phyloP scores from a whole-genome alignment of 2,888 invertebrate species.

The Cephus rjabovi region DNA sequence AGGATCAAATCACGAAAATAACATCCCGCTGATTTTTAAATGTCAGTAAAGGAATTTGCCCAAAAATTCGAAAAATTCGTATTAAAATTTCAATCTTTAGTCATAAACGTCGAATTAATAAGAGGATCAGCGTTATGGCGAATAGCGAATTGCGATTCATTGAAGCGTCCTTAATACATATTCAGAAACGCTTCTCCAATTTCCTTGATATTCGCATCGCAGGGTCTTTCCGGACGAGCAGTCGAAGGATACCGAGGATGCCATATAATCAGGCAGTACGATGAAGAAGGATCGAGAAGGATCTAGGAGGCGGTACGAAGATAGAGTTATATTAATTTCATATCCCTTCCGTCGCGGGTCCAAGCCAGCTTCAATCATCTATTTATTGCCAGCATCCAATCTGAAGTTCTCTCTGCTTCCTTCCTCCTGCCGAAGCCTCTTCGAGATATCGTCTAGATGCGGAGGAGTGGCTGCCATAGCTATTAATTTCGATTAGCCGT shows the following conservation, averaged over 20 bases:
- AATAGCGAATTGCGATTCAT: slow-evolving; percentile 17
- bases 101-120: not conserved
- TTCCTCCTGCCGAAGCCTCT: slow-evolving; percentile 23
- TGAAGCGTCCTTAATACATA: slow-evolving; percentile 6
- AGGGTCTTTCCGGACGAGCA: slow-evolving; percentile 60
- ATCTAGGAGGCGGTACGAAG: slow-evolving; percentile 36
- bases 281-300: slow-evolving; percentile 35
- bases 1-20: too few species aligned
- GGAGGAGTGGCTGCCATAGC: slow-evolving; percentile 51
- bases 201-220: slow-evolving; percentile 63
- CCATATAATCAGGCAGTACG: slow-evolving; percentile 35
- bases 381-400: slow-evolving; percentile 64
- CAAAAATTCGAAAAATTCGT: not conserved
- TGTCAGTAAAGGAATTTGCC: not conserved
- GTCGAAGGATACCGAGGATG: slow-evolving; percentile 62
- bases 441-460: slow-evolving; percentile 61
- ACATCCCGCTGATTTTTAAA: not conserved
- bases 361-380: slow-evolving; percentile 55
- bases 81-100: not conserved
- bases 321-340: slow-evolving; percentile 64
- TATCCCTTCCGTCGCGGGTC: slow-evolving; percentile 57
- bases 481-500: slow-evolving; percentile 46
- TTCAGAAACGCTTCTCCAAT: slow-evolving; percentile 45
- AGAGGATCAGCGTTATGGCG: slow-evolving; percentile 20
- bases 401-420: slow-evolving; percentile 31